Evolutionary conservation across 2,113 vertebrate species (phyloP).

Genomic region (Lanius collurio): DNA sequence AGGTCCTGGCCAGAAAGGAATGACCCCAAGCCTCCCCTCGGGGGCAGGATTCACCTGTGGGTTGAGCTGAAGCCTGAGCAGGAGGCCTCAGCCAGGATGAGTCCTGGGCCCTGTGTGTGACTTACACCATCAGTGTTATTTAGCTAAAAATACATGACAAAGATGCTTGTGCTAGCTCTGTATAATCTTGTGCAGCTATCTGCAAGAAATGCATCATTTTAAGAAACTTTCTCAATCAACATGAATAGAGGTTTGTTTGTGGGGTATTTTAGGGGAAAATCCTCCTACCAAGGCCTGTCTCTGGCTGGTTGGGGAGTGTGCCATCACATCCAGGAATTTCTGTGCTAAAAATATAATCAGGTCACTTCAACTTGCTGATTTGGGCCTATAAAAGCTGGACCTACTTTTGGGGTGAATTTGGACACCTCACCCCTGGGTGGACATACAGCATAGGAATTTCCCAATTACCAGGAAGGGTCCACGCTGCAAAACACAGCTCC

Average conservation of each 20-base stretch:
- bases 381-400: not conserved
- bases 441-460: fast-evolving
- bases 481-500: fast-evolving
- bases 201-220: not conserved
- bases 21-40: fast-evolving
- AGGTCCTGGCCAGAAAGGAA: not conserved
- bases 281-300: not conserved
- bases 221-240: not conserved
- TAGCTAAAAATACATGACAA: not conserved
- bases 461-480: not conserved
- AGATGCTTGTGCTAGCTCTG: not conserved
- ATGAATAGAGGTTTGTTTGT: not conserved
- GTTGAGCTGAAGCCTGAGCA: not conserved
- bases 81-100: not conserved
- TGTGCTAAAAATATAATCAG: not conserved
- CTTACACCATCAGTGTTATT: too few relatives aligned
- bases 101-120: too few relatives aligned
- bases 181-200: not conserved
- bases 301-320: not conserved
- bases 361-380: not conserved
- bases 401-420: not conserved
- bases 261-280: not conserved
- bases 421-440: not conserved
- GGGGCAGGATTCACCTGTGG: not conserved
- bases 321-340: not conserved